Percentiles rank a stretch among this genome's conserved stretches.
These are phyloP conservation scores for Cheilosia grossa DNA, from an alignment of 2,888 invertebrate genomes.

Conservation along the genomic window DNA sequence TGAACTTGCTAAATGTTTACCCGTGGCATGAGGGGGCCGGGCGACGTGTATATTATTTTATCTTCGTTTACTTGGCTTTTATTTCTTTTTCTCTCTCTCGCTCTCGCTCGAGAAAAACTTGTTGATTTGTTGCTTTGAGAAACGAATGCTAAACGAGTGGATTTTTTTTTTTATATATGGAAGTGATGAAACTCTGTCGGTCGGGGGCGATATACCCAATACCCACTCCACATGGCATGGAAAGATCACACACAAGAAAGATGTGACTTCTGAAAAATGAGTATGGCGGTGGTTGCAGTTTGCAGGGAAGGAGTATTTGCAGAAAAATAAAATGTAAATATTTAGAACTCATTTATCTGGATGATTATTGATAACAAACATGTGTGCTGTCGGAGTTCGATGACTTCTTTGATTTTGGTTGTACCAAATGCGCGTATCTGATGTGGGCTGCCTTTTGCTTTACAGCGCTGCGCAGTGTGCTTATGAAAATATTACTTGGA, in stretches of 20 bases:
- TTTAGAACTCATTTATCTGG: slow-evolving; percentile 22
- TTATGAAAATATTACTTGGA: too few species aligned
- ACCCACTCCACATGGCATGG: not conserved
- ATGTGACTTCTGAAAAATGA: slow-evolving; percentile 1
- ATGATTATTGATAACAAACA: slow-evolving; percentile 18
- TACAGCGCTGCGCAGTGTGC: too few species aligned
- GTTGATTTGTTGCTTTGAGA: slow-evolving; percentile 14
- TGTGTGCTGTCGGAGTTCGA: slow-evolving; percentile 26
- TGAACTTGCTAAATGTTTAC: slow-evolving; percentile 73
- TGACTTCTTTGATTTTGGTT: slow-evolving; percentile 23
- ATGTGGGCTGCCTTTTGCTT: too few species aligned
- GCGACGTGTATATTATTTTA: slow-evolving; percentile 28
- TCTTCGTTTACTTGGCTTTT: slow-evolving; percentile 1
- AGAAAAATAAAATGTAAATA: slow-evolving; percentile 46
- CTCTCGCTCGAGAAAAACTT: not conserved
- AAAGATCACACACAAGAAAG: not conserved
- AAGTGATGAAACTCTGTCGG: not conserved
- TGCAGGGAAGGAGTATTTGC: not conserved
- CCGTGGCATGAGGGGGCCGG: slow-evolving; percentile 62
- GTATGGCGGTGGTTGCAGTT: not conserved
- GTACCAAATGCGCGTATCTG: not conserved
- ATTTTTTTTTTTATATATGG: not conserved
- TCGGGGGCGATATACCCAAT: slow-evolving; percentile 3
- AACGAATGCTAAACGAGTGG: slow-evolving; percentile 8
- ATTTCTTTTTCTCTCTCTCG: not conserved